Base-by-base conservation (phyloP, 2,113 vertebrate genomes). In the Prunella himalayana region DNA sequence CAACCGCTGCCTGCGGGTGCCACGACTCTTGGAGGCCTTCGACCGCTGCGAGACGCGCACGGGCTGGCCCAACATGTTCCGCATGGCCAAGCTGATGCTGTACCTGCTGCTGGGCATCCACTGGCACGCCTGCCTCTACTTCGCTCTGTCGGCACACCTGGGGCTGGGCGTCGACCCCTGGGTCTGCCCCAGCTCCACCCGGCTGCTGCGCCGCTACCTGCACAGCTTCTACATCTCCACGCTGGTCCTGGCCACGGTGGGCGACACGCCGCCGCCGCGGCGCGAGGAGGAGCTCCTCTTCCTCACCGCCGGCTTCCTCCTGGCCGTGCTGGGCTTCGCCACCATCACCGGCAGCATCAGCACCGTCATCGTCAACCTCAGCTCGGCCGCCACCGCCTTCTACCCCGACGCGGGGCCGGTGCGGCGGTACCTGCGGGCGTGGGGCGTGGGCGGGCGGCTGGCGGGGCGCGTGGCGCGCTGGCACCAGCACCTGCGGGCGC, bases 141-240 rank as follows among this genome's bases (percentile, higher is more conserved):
- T 99, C 5, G 98, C 98, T 0, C 98, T 99, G 49, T 99, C 99
- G 0, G 73, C 35, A 17, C 95, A 92, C 80, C 95, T 99, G 15
- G 99, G 99, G 66, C 99, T 99, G 11, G 99, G 99, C 10, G 45
- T 56, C 0, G 99, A 99, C 10, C 9, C 8, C 1, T 99, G 99
- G 99, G 99, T 99, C 8, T 99, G 99, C 95, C 99, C 98, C 0
- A 93, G 90, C n/a, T 99, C 98, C 24, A 85, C 96, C 16, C 97
- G 95, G 10, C 96, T 95, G 42, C 95, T 98, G 19, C 98, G 98
- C 41, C 98, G 98, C 91, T 99, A 99, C 95, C 98, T 99, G 70
- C 98, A 99, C 94, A 99, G 98, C 96, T 99, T 99, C 97, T 99
- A 99, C 98, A 98, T 99, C 95, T 99, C 99, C 65, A 98, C 99